Conservation (phyloP, 2,888 invertebrate genomes). For the Salticus scenicus region DNA sequence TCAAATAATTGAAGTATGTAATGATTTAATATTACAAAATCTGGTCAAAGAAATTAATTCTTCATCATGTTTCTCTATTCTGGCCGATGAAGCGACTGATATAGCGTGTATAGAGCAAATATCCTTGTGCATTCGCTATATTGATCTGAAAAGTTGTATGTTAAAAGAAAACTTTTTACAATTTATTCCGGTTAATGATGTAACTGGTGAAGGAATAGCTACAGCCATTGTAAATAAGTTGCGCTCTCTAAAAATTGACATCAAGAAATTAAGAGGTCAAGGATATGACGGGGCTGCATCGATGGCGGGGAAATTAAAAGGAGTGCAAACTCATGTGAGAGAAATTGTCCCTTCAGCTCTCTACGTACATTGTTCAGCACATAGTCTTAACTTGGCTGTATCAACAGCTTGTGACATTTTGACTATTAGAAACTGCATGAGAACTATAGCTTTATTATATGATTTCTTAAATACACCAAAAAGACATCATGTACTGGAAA, state of each 20-base stretch:
- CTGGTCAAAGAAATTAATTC: too few relatives aligned
- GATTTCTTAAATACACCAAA: conserved; percentile 9
- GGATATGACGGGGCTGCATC: conserved; percentile 5
- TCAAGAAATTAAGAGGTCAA: neutral
- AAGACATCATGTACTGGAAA: neutral
- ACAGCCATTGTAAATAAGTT: neutral
- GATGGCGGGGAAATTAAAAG: neutral
- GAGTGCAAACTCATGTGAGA: neutral
- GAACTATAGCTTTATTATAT: neutral
- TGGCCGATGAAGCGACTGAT: neutral
- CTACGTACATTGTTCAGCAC: neutral
- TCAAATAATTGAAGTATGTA: neutral
- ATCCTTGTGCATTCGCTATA: neutral
- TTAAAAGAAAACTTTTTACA: neutral
- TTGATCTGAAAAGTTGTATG: neutral
- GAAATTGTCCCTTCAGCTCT: neutral
- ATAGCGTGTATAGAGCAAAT: neutral
- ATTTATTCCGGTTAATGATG: neutral
- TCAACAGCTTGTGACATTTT: conserved; percentile 5
- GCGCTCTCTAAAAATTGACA: neutral
- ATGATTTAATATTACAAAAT: neutral
- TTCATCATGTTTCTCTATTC: too few relatives aligned
- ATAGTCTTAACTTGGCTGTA: conserved; percentile 11
- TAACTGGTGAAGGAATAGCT: neutral
- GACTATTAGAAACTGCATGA: neutral